Evolutionary conservation across 1,140 invertebrate genomes (phyloP).

Genomic region (Leptoteleia sp.): DNA sequence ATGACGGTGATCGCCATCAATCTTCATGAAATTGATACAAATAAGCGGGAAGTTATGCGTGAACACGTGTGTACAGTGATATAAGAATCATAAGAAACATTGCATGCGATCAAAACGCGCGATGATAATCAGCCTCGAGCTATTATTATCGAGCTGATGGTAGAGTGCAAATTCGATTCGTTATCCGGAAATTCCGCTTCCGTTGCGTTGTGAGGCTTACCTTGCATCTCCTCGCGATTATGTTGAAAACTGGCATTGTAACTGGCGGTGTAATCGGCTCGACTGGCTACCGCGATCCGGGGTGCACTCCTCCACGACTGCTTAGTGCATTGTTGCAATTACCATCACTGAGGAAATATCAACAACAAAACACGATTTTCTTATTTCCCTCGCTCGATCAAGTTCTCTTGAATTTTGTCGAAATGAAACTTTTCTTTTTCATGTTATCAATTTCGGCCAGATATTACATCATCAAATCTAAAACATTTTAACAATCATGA

Average conservation of each 20-base stretch:
- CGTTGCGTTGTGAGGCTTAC: constrained; percentile 72
- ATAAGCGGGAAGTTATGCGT: constrained; percentile 7
- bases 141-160: constrained; percentile 58
- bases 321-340: constrained; percentile 48
- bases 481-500: too few species aligned
- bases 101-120: constrained; percentile 57
- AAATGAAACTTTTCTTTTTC: too few species aligned
- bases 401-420: too few species aligned
- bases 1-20: too few species aligned
- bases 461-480: too few species aligned
- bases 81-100: constrained; percentile 45
- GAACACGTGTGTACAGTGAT: constrained; percentile 9
- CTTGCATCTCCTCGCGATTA: constrained; percentile 82
- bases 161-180: constrained; percentile 64
- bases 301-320: constrained; percentile 33
- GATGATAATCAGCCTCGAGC: constrained; percentile 57
- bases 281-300: constrained; percentile 41
- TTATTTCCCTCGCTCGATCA: too few species aligned
- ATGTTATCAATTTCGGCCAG: too few species aligned
- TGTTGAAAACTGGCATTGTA: constrained; percentile 82
- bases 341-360: constrained; percentile 36
- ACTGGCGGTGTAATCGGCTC: constrained; percentile 52
- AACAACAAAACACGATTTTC: constrained; percentile 8
- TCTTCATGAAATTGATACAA: constrained; percentile 3
- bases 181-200: constrained; percentile 66